These are phyloP conservation scores for Catharus ustulatus DNA, from an alignment of 2,797 vertebrate genomes.

Conservation along the genomic window DNA sequence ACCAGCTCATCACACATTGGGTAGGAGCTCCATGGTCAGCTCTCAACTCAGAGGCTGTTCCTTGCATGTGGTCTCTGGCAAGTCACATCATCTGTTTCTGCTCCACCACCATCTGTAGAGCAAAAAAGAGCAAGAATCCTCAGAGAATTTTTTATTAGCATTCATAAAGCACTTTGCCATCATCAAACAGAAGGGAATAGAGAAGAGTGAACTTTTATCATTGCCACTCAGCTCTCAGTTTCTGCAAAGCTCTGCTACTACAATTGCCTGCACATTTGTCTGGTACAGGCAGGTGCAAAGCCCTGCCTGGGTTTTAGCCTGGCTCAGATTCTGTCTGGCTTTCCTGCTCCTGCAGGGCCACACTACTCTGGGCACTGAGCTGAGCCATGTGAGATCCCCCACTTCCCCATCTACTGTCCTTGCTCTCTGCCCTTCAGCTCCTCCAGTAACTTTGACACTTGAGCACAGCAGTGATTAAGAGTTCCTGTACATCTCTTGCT, in stretches of 20 bases:
- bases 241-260: neutral
- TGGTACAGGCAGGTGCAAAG: neutral
- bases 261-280: neutral
- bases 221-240: neutral
- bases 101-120: neutral
- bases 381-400: fast-evolving
- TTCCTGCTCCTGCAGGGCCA: neutral
- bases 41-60: neutral
- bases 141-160: neutral
- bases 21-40: neutral
- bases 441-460: neutral
- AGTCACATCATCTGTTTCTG: neutral
- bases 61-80: neutral
- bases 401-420: neutral
- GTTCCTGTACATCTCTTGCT: neutral
- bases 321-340: neutral
- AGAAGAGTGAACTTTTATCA: neutral
- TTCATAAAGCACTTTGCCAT: neutral
- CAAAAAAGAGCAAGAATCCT: neutral
- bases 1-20: fast-evolving
- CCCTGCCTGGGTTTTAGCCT: neutral
- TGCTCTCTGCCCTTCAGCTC: neutral
- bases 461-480: neutral
- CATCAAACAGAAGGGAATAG: neutral
- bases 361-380: neutral